These are phyloP conservation scores for Amphimallon solstitiale DNA, from an alignment of 2,888 invertebrate genomes.

Conservation along the genomic window DNA sequence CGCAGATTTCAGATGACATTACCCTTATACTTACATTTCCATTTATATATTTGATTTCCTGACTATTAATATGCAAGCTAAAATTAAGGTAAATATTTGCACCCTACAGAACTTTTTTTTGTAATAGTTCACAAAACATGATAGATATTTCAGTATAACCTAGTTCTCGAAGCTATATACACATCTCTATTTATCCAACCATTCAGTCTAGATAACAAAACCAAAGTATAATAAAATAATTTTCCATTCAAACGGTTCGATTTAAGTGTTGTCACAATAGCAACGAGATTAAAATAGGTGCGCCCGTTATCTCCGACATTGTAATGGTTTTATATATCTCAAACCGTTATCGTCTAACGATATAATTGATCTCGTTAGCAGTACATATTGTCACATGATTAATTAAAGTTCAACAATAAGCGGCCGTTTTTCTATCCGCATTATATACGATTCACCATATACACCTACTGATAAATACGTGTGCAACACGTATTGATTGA, in stretches of 20 bases:
- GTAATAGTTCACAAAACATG: too few relatives aligned
- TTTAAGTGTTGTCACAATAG: background rate
- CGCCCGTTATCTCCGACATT: background rate
- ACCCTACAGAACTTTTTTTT: too few relatives aligned
- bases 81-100: too few relatives aligned
- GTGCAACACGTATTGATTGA: conserved; percentile 8
- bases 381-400: conserved; percentile 27
- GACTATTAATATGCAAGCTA: too few relatives aligned
- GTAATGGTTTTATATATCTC: background rate
- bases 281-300: conserved; percentile 24
- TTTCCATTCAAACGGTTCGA: background rate
- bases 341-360: conserved; percentile 16
- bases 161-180: background rate
- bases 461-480: background rate
- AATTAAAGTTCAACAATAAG: background rate
- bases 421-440: background rate
- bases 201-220: background rate
- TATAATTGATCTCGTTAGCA: conserved; percentile 25
- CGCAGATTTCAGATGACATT: too few relatives aligned
- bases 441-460: background rate
- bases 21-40: too few relatives aligned
- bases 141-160: too few relatives aligned
- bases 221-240: background rate
- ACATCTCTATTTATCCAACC: background rate
- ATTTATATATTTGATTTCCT: too few relatives aligned